A percentile compares a stretch with the other conserved stretches of the same genome.
Conservation (phyloP, 2,888 invertebrate species). For the Catocala sponsa region DNA sequence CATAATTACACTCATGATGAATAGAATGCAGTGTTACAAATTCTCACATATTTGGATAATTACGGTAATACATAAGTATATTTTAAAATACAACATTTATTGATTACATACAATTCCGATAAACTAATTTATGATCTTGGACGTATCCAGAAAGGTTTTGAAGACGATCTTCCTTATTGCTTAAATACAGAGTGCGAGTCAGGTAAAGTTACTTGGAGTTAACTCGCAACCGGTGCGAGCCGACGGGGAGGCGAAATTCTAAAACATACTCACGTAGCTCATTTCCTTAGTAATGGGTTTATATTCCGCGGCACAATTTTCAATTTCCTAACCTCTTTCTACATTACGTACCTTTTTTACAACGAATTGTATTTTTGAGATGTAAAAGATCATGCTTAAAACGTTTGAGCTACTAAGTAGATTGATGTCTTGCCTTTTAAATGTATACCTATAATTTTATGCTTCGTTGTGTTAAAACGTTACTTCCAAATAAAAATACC, state of each 20-base stretch:
- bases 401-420: slow-evolving; percentile 35
- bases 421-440: slow-evolving; percentile 4
- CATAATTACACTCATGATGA: too few species aligned
- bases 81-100: slow-evolving; percentile 15
- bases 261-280: slow-evolving; percentile 84
- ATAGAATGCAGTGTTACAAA: too few species aligned
- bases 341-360: slow-evolving; percentile 74
- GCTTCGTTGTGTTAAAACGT: background rate
- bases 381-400: slow-evolving; percentile 51
- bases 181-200: slow-evolving; percentile 36
- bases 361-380: slow-evolving; percentile 62
- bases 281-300: slow-evolving; percentile 86
- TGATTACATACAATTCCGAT: slow-evolving; percentile 31
- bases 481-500: background rate
- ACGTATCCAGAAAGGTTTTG: slow-evolving; percentile 28
- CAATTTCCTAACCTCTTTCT: slow-evolving; percentile 85
- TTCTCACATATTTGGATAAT: too few species aligned
- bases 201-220: slow-evolving; percentile 40
- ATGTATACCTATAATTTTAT: background rate
- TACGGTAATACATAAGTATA: background rate
- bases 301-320: slow-evolving; percentile 85
- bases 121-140: slow-evolving; percentile 34
- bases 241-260: slow-evolving; percentile 64
- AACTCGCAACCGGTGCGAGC: slow-evolving; percentile 28
- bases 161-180: slow-evolving; percentile 37